Base-by-base conservation (phyloP, 2,888 invertebrate genomes). In the Acanthopleura granulata region DNA sequence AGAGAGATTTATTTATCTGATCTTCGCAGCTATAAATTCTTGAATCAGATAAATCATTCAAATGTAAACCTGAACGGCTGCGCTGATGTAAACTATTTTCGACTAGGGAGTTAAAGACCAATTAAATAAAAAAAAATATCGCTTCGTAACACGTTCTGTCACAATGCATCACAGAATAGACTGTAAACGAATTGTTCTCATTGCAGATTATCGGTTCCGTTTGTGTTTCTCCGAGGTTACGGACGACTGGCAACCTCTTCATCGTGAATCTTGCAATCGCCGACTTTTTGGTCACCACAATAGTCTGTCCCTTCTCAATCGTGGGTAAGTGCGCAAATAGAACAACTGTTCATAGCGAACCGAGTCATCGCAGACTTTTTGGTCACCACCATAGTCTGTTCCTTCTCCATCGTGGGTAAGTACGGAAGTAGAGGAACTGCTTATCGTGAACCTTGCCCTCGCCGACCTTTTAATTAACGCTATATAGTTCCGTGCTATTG, bases 201-300 rank as follows among this genome's bases (percentile, higher is more conserved):
- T 69, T 30, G 4, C 71, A 71, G 71, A 49, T 71, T n/a, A 71
- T 71, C 50, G 71, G 71, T 3, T 40, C 71, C 1, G 71, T 71
- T 4, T 71, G 71, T 14, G 71, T 71, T 11, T 71, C 40, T 49
- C 18, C 3, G 3, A 16, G 50, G n/a, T 40, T 71, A 18, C 3
- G 71, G 25, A 71, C 71, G 16, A 71, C 71, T 14, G 71, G 71
- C 3, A 71, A 71, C 40, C 18, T 71, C 6, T 71, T 71, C 49
- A 71, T 71, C 15, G 71, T 71, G 16, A 71, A 71, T 14, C 71
- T 71, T 16, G 71, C 71, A 4, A 71, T 71, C 18, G 71, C 71
- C 1, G 71, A 71, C 50, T 22, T 71, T 18, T 25, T 40, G 15
- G 50, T 71, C 25, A 49, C 71, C 16, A 71, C 49, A 4, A 71